Evolutionary conservation across 1,140 invertebrate species (phyloP), one percentile per base, ranked within the genome.

Genomic region (Eumaeus atala): DNA sequence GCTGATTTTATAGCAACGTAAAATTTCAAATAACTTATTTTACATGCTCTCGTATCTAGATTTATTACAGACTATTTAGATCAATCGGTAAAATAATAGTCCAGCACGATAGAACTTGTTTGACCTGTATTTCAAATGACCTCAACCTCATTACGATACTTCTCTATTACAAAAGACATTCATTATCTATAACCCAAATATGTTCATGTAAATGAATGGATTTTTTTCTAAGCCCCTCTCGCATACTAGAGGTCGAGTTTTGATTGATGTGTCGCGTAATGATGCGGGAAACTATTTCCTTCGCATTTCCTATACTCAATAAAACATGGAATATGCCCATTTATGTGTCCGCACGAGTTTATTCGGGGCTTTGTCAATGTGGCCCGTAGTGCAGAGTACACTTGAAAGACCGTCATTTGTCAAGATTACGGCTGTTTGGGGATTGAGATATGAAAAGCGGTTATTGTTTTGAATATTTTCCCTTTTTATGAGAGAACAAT

Each of bases 251-350:
- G 61, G 66, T 59, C 70, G 58, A 59, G 62, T 66, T 72, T 77
- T 84, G 83, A 83, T 87, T 83, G 81, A 87, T 87, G 79, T 60
- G 67, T 67, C 63, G 70, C 67, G 76, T 84, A 84, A 86, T 86
- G 83, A 84, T 69, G 68, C 77, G 78, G 71, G 72, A 79, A 86
- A 84, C 77, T 80, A 84, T 84, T 87, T 84, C 81, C 80, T 84
- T 70, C 67, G 67, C 76, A 81, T 84, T 86, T 86, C 83, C 81
- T 82, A 66, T 66, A 84, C 76, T 86, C 81, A 84, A 86, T 86
- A 84, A 87, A 84, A 81, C 75, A 80, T 82, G 76, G 69, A 87
- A 82, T 84, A 84, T 79, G 81, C 79, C 82, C 78, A 84, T 80
- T 84, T 83, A 82, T 82, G 67, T 77, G 66, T 71, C 72, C 66